Percentiles rank a stretch among this genome's conserved stretches.
Conservation (phyloP, 2,888 invertebrate genomes). For the Eilema griseolum region DNA sequence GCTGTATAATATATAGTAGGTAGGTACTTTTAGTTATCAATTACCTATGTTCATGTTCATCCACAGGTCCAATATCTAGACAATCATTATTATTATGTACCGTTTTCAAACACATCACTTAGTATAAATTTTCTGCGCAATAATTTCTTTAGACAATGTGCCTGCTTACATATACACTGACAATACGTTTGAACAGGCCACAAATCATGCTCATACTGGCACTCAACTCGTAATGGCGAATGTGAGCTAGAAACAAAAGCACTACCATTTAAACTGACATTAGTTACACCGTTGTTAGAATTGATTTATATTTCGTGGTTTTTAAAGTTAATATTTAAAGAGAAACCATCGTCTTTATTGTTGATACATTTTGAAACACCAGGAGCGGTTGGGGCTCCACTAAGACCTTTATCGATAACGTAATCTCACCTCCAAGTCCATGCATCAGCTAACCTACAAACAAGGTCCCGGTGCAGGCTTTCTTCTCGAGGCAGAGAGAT, state of each 20-base stretch:
- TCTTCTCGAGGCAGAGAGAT: too few species aligned
- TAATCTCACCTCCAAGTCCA: too few species aligned
- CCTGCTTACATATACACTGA: slow-evolving; percentile 31
- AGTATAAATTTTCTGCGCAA: slow-evolving; percentile 25
- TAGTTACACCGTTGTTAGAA: slow-evolving; percentile 53
- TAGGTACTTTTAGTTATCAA: too few species aligned
- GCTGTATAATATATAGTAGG: neutral
- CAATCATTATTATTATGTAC: slow-evolving; percentile 21
- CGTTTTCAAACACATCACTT: slow-evolving; percentile 33
- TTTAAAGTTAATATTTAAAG: neutral
- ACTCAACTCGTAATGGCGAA: slow-evolving; percentile 47
- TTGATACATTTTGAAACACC: neutral
- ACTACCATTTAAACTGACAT: slow-evolving; percentile 48
- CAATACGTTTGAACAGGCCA: slow-evolving; percentile 30
- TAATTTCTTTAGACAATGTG: slow-evolving; percentile 30
- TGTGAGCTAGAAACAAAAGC: slow-evolving; percentile 60
- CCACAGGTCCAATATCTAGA: slow-evolving; percentile 3
- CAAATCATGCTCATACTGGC: slow-evolving; percentile 53
- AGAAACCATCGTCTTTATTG: neutral
- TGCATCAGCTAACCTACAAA: too few species aligned
- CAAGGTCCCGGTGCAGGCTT: too few species aligned
- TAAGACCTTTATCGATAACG: too few species aligned
- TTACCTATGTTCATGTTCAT: neutral
- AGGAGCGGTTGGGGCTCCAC: too few species aligned
- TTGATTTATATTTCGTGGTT: slow-evolving; percentile 26